Conservation (phyloP, 2,888 invertebrate species). For the Acleris holmiana region DNA sequence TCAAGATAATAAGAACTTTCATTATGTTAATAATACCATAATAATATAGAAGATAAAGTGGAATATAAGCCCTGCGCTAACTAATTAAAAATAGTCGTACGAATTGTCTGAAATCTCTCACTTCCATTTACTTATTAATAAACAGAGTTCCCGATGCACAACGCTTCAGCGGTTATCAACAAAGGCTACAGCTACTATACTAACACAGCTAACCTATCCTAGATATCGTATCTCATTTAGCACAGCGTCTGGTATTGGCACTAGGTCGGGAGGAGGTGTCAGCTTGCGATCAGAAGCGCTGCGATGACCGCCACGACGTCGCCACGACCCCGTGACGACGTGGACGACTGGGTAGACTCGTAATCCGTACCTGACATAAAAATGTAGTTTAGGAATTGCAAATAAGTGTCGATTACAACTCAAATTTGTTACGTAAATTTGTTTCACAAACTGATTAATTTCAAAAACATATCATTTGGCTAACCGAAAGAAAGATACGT, state of each 20-base stretch:
- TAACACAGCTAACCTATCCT: constrained; percentile 39
- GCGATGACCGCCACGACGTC: constrained; percentile 52
- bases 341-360: constrained; percentile 75
- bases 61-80: too few species aligned
- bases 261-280: constrained; percentile 61
- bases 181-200: constrained; percentile 22
- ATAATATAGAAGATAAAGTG: too few species aligned
- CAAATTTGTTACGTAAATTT: background rate
- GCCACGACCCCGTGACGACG: constrained; percentile 50
- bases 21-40: too few species aligned
- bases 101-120: too few species aligned
- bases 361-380: constrained; percentile 61
- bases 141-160: background rate
- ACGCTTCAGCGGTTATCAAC: constrained; percentile 16
- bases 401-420: background rate
- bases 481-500: too few species aligned
- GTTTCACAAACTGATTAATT: too few species aligned
- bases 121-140: background rate
- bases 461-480: too few species aligned
- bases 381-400: background rate
- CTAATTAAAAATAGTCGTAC: too few species aligned
- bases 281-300: constrained; percentile 61
- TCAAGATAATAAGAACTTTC: too few species aligned
- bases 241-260: constrained; percentile 65
- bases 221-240: constrained; percentile 51